Evolutionary conservation across 2,797 vertebrate species (phyloP).

Genomic region (Sebastes aleutianus): DNA sequence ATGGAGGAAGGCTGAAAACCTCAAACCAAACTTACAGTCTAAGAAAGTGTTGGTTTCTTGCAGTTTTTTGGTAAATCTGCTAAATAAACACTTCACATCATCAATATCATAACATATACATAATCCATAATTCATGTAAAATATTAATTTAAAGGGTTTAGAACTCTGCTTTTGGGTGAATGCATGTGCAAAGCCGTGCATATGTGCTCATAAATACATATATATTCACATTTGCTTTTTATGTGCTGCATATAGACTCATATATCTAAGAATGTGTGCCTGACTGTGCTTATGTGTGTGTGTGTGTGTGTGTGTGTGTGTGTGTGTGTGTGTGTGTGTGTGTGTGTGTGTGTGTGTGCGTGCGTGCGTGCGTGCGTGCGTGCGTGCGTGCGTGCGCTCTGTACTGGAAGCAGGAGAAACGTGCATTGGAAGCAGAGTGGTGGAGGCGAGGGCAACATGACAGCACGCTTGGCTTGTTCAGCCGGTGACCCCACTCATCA

Average conservation of each 20-base stretch:
- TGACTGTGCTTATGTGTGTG: background rate
- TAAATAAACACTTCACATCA: background rate
- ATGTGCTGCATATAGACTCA: background rate
- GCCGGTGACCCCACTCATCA: conserved; percentile 66
- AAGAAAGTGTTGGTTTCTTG: background rate
- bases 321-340: background rate
- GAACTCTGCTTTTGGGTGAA: background rate
- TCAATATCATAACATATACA: background rate
- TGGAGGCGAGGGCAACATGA: conserved; percentile 53
- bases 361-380: too few species aligned
- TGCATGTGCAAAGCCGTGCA: background rate
- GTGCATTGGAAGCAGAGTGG: conserved; percentile 53
- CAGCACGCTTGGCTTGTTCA: conserved; percentile 67
- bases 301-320: background rate
- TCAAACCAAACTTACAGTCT: background rate
- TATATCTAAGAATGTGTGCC: background rate
- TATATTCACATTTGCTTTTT: background rate
- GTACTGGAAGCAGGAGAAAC: conserved; percentile 33
- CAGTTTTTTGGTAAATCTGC: background rate
- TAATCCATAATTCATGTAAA: conserved; percentile 23
- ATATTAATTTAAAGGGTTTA: background rate
- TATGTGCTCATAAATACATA: background rate
- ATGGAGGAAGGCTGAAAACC: background rate
- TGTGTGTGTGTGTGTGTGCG: background rate
- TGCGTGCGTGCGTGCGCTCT: background rate